These are phyloP conservation scores for Tarsius wallacei DNA, from an alignment of 2,797 vertebrate species.

Conservation along the genomic window DNA sequence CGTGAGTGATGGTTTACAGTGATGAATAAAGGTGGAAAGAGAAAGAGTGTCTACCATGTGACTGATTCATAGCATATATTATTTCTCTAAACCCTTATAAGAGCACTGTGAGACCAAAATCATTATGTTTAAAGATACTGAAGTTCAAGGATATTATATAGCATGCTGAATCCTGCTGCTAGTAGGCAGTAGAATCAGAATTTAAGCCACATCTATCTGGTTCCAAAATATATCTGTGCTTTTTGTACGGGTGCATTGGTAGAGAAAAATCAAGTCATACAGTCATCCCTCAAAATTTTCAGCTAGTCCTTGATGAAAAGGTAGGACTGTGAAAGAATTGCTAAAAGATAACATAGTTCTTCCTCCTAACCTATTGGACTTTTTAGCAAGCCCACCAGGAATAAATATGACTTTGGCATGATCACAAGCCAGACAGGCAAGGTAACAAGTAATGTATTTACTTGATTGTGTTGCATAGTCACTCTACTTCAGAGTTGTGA, in stretches of 20 bases:
- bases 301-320: neutral
- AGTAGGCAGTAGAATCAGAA: constrained; percentile 17
- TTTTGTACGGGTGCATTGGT: neutral
- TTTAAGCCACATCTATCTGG: neutral
- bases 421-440: neutral
- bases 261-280: constrained; percentile 24
- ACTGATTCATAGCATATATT: neutral
- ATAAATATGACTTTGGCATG: neutral
- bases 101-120: neutral
- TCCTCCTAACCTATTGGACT: neutral
- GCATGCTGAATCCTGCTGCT: neutral
- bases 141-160: neutral
- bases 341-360: constrained; percentile 46
- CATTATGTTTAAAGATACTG: neutral
- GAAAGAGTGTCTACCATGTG: neutral
- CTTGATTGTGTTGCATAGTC: neutral
- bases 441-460: neutral
- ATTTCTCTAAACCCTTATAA: neutral
- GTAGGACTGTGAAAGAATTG: neutral
- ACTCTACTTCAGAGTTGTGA: neutral
- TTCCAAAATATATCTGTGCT: constrained; percentile 7
- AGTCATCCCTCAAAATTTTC: constrained; percentile 10
- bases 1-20: neutral
- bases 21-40: constrained; percentile 29
- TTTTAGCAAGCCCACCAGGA: neutral